These are phyloP conservation scores for Noctua pronuba DNA, from an alignment of 2,888 invertebrate genomes.

Conservation along the genomic window DNA sequence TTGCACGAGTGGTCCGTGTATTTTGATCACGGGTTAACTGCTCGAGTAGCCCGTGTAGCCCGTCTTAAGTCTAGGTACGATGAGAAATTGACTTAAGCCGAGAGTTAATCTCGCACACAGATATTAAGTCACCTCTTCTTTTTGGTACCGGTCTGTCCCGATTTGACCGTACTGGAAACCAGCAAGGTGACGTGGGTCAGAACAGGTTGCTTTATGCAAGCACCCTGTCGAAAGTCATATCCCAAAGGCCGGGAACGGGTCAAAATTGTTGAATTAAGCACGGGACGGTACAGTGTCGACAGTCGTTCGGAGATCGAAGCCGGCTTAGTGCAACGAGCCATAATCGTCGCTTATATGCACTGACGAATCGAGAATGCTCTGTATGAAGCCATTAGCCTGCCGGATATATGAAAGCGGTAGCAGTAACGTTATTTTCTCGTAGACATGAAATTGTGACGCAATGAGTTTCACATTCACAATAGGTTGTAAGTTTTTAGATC, in stretches of 20 bases:
- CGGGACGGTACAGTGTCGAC: background rate
- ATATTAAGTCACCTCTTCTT: background rate
- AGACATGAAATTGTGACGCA: background rate
- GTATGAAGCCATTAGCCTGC: background rate
- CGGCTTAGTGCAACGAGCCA: background rate
- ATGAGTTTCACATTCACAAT: background rate
- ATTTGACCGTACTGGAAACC: background rate
- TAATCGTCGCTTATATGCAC: background rate
- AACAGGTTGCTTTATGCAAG: background rate
- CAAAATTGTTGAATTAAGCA: background rate
- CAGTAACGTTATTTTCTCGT: background rate
- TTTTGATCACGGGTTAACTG: too few species aligned
- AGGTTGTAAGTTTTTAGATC: background rate
- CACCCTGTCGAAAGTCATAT: background rate
- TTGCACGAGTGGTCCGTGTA: too few species aligned
- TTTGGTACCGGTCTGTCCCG: background rate
- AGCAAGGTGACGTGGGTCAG: background rate
- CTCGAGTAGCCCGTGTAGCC: too few species aligned
- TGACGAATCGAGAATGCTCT: background rate
- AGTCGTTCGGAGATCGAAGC: constrained; percentile 1
- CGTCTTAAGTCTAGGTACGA: background rate
- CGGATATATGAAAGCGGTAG: background rate
- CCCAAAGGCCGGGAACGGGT: background rate
- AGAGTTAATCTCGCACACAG: too few species aligned
- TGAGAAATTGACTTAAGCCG: background rate